These are phyloP conservation scores for Oxyteleia sp. DNA, from an alignment of 2,888 invertebrate genomes.

Conservation along the genomic window DNA sequence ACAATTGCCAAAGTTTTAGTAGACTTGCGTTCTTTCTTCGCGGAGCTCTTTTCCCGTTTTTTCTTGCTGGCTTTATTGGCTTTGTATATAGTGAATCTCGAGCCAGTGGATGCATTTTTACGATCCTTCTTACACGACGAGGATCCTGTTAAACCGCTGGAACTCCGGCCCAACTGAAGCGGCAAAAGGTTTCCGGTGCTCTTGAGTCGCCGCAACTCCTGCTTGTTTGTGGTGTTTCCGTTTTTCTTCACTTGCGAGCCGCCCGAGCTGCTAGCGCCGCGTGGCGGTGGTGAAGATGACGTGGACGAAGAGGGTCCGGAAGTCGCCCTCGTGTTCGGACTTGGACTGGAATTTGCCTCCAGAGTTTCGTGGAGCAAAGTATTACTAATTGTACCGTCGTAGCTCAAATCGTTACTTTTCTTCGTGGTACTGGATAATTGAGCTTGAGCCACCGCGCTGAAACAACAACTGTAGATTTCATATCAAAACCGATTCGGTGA, in stretches of 20 bases:
- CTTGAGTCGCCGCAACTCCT: constrained; percentile 84
- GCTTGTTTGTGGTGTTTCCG: constrained; percentile 82
- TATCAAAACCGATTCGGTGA: constrained; percentile 35
- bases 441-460: constrained; percentile 85
- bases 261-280: constrained; percentile 74
- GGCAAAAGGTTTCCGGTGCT: constrained; percentile 83
- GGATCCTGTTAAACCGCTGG: constrained; percentile 84
- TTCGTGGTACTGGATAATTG: constrained; percentile 79
- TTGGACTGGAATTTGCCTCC: constrained; percentile 85
- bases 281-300: constrained; percentile 82
- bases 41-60: constrained; percentile 97
- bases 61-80: constrained; percentile 98
- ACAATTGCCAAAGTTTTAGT: constrained; percentile 99
- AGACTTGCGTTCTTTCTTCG: constrained; percentile 98
- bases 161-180: constrained; percentile 83
- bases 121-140: constrained; percentile 91
- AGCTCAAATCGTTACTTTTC: constrained; percentile 83
- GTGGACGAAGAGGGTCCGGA: constrained; percentile 86
- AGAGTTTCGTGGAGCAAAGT: constrained; percentile 81
- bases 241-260: constrained; percentile 82
- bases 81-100: constrained; percentile 96
- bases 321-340: constrained; percentile 83
- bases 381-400: constrained; percentile 83
- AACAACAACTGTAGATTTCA: constrained; percentile 74
- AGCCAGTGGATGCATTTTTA: constrained; percentile 90